These are phyloP conservation scores for Campylomormyrus tamandua DNA, from an alignment of 2,113 vertebrate species.

Conservation along the genomic window DNA sequence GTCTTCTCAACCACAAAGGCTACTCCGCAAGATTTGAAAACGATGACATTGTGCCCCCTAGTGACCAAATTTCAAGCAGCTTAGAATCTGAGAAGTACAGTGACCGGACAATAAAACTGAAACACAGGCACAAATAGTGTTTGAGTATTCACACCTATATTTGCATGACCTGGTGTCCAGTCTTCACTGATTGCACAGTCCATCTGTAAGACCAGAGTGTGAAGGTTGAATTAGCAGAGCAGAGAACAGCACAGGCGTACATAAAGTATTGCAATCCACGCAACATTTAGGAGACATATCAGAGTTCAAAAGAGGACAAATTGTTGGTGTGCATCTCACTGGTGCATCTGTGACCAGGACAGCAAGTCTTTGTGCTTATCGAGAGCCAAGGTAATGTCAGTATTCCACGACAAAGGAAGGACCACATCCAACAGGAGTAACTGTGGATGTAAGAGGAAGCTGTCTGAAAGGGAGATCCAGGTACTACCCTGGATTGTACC, in stretches of 20 bases:
- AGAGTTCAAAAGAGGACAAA: background rate
- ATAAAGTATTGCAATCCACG: background rate
- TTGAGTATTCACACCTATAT: background rate
- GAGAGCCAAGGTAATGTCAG: background rate
- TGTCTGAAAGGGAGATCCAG: no score
- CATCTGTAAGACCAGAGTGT: background rate
- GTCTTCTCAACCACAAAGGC: background rate
- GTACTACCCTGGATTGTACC: no score
- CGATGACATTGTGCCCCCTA: background rate
- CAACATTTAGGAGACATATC: background rate
- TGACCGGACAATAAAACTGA: background rate
- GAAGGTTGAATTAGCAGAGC: background rate
- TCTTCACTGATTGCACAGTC: background rate
- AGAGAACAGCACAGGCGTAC: background rate
- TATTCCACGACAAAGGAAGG: background rate
- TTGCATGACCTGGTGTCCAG: background rate
- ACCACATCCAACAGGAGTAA: background rate
- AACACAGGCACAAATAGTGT: background rate
- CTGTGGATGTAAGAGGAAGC: no score
- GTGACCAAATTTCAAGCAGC: background rate
- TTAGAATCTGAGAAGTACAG: background rate
- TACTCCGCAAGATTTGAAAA: background rate
- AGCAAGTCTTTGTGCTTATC: background rate
- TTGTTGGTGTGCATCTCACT: background rate
- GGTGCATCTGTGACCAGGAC: background rate